Percentiles rank a stretch among this genome's conserved stretches.
Evolutionary conservation across 2,888 invertebrate genomes (phyloP).

Genomic region (Plemyria rubiginata): DNA sequence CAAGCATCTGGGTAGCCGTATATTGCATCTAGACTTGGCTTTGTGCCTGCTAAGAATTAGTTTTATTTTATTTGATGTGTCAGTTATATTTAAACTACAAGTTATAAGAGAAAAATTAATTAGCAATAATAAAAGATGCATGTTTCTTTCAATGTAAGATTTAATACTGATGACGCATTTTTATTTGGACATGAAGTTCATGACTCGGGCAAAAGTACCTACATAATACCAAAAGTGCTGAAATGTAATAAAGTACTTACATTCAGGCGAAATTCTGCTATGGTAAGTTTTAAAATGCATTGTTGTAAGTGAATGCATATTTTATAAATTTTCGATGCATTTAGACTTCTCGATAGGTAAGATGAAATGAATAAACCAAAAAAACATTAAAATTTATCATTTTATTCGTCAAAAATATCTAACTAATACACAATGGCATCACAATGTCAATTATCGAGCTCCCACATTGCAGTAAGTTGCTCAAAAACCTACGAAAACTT

Average conservation of each 20-base stretch:
- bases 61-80: constrained; percentile 53
- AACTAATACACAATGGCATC: constrained; percentile 59
- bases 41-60: constrained; percentile 49
- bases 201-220: neutral
- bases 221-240: constrained; percentile 5
- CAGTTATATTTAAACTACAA: constrained; percentile 49
- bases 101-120: constrained; percentile 48
- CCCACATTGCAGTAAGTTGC: constrained; percentile 36
- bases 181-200: neutral
- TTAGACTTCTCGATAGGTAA: neutral
- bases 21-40: constrained; percentile 18
- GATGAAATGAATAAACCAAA: constrained; percentile 31
- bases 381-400: constrained; percentile 52
- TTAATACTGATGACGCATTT: constrained; percentile 1
- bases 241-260: neutral
- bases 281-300: neutral
- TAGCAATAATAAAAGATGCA: constrained; percentile 49
- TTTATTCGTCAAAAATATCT: constrained; percentile 64
- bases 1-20: constrained; percentile 46
- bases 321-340: neutral
- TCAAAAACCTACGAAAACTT: constrained; percentile 40
- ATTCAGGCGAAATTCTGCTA: constrained; percentile 3
- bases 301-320: neutral
- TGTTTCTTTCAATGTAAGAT: constrained; percentile 29
- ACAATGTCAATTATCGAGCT: constrained; percentile 43